phyloP scores from a whole-genome alignment of 1,140 invertebrate genomes.

The Zaprionus capensis region DNA sequence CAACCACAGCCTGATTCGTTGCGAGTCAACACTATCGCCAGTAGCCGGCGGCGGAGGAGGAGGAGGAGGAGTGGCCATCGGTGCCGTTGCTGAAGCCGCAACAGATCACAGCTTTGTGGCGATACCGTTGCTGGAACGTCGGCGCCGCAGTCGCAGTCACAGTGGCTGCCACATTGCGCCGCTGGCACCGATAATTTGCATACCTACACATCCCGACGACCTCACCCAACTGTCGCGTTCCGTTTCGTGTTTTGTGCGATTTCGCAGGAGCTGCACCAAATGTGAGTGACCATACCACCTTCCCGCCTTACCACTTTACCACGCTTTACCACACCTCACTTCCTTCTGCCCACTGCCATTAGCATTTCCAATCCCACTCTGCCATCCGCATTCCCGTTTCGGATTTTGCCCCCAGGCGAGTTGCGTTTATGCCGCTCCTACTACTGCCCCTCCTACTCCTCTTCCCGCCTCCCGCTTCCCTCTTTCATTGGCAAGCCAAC shows the following conservation, averaged over 20 bases:
- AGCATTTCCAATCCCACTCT: background rate
- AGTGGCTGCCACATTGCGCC: conserved; percentile 63
- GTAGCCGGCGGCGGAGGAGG: background rate
- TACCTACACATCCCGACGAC: conserved; percentile 63
- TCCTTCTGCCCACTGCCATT: background rate
- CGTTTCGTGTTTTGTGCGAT: conserved; percentile 69
- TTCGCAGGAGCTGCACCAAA: conserved; percentile 64
- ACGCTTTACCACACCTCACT: background rate
- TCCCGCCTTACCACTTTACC: background rate
- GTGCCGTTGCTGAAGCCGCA: background rate
- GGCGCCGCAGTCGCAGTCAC: conserved; percentile 71
- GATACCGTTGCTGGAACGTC: conserved; percentile 63
- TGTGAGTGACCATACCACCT: conserved; percentile 47
- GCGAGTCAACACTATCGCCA: conserved; percentile 13
- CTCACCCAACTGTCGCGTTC: conserved; percentile 58
- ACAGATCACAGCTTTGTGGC: conserved; percentile 53
- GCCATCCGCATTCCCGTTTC: background rate
- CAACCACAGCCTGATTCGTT: conserved; percentile 19
- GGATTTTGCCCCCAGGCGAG: background rate
- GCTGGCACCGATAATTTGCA: conserved; percentile 70
- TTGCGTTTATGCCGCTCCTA: conserved; percentile 3
- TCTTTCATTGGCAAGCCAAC: background rate
- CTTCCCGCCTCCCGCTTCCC: background rate
- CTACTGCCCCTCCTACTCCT: too few relatives aligned
- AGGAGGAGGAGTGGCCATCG: background rate